Conservation (phyloP, 1,140 invertebrate species). For the Steinernema feltiae region DNA sequence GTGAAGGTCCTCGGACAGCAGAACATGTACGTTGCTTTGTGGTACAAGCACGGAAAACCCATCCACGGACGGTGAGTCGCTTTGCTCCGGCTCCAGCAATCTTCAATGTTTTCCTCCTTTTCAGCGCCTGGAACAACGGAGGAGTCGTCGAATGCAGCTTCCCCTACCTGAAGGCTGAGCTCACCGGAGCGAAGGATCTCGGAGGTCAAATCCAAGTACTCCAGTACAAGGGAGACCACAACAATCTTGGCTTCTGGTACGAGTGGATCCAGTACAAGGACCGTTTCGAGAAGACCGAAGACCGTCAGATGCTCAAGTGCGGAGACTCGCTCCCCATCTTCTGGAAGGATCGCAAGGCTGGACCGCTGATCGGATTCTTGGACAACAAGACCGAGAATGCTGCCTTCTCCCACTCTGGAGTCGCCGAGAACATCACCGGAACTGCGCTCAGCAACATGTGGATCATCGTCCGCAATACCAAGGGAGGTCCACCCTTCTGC, state of each 20-base stretch:
- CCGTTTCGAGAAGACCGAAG: constrained; percentile 24
- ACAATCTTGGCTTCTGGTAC: constrained; percentile 34
- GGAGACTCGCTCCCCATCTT: constrained; percentile 31
- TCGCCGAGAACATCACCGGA: constrained; percentile 26
- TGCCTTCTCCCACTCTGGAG: constrained; percentile 34
- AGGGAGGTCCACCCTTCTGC: constrained; percentile 41
- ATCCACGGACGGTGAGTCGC: constrained; percentile 4
- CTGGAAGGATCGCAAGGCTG: constrained; percentile 22
- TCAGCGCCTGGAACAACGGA: constrained; percentile 27
- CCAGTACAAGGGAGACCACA: constrained; percentile 37
- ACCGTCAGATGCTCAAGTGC: constrained; percentile 20
- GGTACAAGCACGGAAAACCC: constrained; percentile 45
- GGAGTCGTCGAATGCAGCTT: constrained; percentile 30
- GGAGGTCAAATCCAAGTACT: constrained; percentile 31
- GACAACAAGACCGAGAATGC: constrained; percentile 47
- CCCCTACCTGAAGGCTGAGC: constrained; percentile 21
- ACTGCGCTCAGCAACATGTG: constrained; percentile 31
- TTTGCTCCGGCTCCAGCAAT: not conserved
- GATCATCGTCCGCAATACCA: constrained; percentile 36
- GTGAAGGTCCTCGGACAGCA: constrained; percentile 32
- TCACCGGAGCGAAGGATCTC: constrained; percentile 20
- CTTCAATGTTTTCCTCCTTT: not conserved
- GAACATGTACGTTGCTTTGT: constrained; percentile 35
- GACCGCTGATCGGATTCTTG: constrained; percentile 33
- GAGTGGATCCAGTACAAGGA: constrained; percentile 33